These are phyloP conservation scores for Pungitius pungitius DNA, from an alignment of 2,113 vertebrate genomes.

Conservation along the genomic window DNA sequence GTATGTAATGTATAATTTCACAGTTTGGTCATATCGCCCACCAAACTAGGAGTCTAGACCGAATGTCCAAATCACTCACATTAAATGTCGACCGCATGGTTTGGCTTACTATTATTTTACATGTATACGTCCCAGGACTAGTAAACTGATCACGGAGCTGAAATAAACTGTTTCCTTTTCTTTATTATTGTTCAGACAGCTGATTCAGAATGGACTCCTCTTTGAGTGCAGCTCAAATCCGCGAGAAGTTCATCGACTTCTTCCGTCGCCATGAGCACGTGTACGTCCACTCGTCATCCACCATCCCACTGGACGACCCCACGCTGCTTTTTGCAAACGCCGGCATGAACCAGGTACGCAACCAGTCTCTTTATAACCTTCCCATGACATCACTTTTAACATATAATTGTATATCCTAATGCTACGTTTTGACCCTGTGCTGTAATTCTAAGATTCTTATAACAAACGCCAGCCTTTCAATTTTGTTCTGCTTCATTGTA, in stretches of 20 bases:
- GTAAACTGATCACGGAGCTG: not conserved
- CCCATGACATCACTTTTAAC: not conserved
- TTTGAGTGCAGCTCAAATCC: conserved; percentile 89
- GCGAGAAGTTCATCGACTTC: conserved; percentile 93
- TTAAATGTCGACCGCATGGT: too few species aligned
- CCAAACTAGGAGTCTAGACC: not conserved
- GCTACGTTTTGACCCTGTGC: not conserved
- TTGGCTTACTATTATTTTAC: not conserved
- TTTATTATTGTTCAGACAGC: conserved; percentile 41
- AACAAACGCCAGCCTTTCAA: not conserved
- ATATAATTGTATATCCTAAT: too few species aligned
- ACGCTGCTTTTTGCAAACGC: conserved; percentile 97
- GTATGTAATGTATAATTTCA: not conserved
- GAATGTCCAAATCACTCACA: not conserved
- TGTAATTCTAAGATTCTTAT: not conserved
- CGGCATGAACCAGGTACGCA: conserved; percentile 95
- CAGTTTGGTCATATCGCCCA: not conserved
- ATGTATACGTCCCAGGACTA: not conserved
- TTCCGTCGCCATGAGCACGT: conserved; percentile 88
- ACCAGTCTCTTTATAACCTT: not conserved
- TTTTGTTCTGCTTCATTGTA: conserved; percentile 43
- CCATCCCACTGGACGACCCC: conserved; percentile 93
- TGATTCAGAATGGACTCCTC: conserved; percentile 84
- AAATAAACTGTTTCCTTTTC: not conserved
- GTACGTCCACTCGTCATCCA: conserved; percentile 94